A percentile compares a stretch with the other conserved stretches of the same genome.
These are phyloP conservation scores for Etia nguti DNA, from an alignment of 2,113 vertebrate species.

Conservation along the genomic window DNA sequence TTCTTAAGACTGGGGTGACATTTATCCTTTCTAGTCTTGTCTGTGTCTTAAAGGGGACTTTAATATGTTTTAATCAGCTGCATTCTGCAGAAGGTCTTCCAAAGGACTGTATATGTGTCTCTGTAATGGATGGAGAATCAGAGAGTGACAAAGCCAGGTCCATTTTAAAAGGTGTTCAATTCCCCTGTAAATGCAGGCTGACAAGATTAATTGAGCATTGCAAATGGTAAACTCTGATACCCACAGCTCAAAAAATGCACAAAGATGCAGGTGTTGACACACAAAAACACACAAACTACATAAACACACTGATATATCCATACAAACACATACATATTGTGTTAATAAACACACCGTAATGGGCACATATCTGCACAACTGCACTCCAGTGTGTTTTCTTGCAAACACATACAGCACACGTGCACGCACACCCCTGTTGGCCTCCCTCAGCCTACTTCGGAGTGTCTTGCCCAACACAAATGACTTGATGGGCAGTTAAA, in stretches of 20 bases:
- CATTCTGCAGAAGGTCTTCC: conserved; percentile 27
- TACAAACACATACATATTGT: background rate
- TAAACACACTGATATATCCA: background rate
- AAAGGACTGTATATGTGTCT: conserved; percentile 34
- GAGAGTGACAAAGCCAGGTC: conserved; percentile 60
- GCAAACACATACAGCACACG: background rate
- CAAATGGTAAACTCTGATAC: conserved; percentile 73
- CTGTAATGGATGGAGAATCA: conserved; percentile 59
- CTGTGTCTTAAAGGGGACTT: conserved; percentile 3
- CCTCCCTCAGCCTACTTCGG: conserved; percentile 58
- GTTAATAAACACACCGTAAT: conserved; percentile 11
- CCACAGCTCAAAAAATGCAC: conserved; percentile 30
- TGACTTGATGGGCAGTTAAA: conserved; percentile 99
- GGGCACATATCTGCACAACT: background rate
- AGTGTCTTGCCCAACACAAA: conserved; percentile 84
- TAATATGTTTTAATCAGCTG: conserved; percentile 45
- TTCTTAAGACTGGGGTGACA: background rate
- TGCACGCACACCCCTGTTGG: conserved; percentile 23
- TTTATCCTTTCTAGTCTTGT: conserved; percentile 8
- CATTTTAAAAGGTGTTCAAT: conserved; percentile 68
- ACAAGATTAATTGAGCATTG: conserved; percentile 84
- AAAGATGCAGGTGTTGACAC: conserved; percentile 1
- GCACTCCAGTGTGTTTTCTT: background rate
- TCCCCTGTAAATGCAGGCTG: conserved; percentile 73
- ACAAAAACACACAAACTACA: background rate